Percentiles rank a stretch among this genome's conserved stretches.
These are phyloP conservation scores for Sylvilagus bachmani DNA, from an alignment of 2,113 vertebrate genomes.

Conservation along the genomic window DNA sequence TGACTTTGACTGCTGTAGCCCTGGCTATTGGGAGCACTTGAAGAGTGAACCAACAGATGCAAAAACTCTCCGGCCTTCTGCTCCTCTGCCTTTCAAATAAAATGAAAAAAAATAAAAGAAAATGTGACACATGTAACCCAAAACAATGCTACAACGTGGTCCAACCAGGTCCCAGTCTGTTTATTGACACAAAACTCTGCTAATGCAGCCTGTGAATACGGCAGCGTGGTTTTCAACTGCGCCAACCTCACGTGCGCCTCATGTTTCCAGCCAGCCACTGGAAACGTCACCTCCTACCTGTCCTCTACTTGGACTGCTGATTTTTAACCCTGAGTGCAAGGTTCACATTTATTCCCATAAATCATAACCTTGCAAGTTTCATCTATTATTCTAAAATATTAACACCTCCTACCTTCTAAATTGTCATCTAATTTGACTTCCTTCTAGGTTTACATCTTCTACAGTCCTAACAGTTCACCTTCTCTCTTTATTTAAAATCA, in stretches of 20 bases:
- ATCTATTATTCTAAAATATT: neutral
- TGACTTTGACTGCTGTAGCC: too few relatives aligned
- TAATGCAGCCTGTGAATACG: neutral
- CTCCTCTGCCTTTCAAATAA: too few relatives aligned
- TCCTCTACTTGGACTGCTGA: neutral
- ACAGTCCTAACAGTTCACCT: neutral
- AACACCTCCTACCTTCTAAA: neutral
- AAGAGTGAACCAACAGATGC: too few relatives aligned
- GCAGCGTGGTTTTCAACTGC: neutral
- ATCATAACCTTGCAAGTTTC: slow-evolving; percentile 23
- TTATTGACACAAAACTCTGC: neutral
- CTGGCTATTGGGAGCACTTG: too few relatives aligned
- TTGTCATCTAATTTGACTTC: neutral
- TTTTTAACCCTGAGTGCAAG: neutral
- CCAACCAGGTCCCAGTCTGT: neutral
- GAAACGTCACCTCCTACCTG: neutral
- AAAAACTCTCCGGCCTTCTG: too few relatives aligned
- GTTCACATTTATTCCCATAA: slow-evolving; percentile 19
- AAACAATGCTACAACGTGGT: neutral
- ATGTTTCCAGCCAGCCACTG: neutral
- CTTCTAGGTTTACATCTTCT: neutral
- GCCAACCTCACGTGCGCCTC: neutral
- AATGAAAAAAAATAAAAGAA: neutral
- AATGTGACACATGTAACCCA: neutral
- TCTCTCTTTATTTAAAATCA: neutral